phyloP scores from a whole-genome alignment of 2,797 vertebrate genomes.

The Cetoscarus ocellatus region DNA sequence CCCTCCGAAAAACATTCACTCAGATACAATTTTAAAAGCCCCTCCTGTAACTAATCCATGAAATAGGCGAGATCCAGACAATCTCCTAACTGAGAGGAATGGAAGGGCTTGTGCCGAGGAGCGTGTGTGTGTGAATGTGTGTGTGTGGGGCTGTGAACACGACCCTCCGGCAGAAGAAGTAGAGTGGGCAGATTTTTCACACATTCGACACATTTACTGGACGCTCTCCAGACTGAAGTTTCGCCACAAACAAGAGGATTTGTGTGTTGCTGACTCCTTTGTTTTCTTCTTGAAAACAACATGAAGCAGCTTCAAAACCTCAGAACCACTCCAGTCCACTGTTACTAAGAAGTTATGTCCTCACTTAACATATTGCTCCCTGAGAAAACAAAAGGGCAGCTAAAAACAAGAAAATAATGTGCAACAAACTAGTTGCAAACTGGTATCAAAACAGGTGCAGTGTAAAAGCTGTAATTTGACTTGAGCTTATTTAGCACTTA shows the following conservation, averaged over 20 bases:
- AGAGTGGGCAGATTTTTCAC: conserved; percentile 36
- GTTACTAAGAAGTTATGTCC: not conserved
- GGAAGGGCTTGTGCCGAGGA: conserved; percentile 23
- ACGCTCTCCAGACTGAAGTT: conserved; percentile 38
- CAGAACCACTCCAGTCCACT: not conserved
- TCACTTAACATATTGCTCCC: not conserved
- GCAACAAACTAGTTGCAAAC: too few relatives aligned
- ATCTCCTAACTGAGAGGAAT: conserved; percentile 49
- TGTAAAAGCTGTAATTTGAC: too few relatives aligned
- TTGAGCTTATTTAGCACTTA: too few relatives aligned
- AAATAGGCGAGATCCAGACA: conserved; percentile 70
- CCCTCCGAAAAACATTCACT: conserved; percentile 42
- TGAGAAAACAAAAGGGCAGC: not conserved
- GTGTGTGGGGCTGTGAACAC: conserved; percentile 25
- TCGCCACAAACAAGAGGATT: conserved; percentile 42
- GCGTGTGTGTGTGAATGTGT: conserved; percentile 11
- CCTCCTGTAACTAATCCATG: conserved; percentile 69
- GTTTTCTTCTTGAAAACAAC: conserved; percentile 26
- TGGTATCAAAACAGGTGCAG: too few relatives aligned
- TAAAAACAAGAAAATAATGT: too few relatives aligned
- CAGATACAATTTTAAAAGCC: conserved; percentile 61
- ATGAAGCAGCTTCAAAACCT: conserved; percentile 5
- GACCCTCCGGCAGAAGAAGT: conserved; percentile 11
- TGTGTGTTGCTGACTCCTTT: conserved; percentile 21
- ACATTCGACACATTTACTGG: conserved; percentile 38